A percentile compares a stretch with the other conserved stretches of the same genome.
Evolutionary conservation across 1,140 invertebrate genomes (phyloP).

Genomic region (Triops cancriformis): DNA sequence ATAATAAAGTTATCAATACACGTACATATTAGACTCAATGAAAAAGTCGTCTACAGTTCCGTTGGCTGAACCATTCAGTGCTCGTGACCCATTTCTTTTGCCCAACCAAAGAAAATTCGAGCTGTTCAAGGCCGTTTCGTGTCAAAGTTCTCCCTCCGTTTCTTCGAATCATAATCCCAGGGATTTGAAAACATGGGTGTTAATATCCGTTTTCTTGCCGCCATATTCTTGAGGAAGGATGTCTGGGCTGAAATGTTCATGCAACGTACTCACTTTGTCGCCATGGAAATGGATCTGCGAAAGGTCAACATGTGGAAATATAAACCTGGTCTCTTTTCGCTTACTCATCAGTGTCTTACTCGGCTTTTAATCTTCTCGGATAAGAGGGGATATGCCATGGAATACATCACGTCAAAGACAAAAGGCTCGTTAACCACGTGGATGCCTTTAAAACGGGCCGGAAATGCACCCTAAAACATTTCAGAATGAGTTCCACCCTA

Average conservation of each 20-base stretch:
- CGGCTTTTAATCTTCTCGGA: constrained; percentile 70
- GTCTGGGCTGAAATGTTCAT: not conserved
- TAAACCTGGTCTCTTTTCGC: too few species aligned
- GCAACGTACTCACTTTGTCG: not conserved
- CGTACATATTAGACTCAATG: too few species aligned
- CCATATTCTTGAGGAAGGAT: not conserved
- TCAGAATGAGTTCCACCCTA: not conserved
- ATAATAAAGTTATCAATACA: too few species aligned
- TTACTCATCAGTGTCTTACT: constrained; percentile 52
- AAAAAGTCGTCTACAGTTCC: too few species aligned
- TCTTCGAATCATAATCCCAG: too few species aligned
- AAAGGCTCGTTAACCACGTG: constrained; percentile 84
- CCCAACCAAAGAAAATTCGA: too few species aligned
- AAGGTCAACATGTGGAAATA: constrained; percentile 21
- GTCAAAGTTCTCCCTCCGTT: too few species aligned
- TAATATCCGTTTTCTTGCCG: not conserved
- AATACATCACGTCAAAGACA: constrained; percentile 79
- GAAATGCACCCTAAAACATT: constrained; percentile 65
- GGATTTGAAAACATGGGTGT: not conserved
- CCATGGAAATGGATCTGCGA: not conserved
- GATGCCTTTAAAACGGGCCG: constrained; percentile 77
- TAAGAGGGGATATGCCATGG: constrained; percentile 78
- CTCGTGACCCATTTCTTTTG: too few species aligned
- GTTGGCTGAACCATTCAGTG: too few species aligned
- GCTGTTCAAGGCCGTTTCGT: too few species aligned